Evolutionary conservation across 2,888 invertebrate genomes (phyloP).

Genomic region (Pogonocherus hispidulus): DNA sequence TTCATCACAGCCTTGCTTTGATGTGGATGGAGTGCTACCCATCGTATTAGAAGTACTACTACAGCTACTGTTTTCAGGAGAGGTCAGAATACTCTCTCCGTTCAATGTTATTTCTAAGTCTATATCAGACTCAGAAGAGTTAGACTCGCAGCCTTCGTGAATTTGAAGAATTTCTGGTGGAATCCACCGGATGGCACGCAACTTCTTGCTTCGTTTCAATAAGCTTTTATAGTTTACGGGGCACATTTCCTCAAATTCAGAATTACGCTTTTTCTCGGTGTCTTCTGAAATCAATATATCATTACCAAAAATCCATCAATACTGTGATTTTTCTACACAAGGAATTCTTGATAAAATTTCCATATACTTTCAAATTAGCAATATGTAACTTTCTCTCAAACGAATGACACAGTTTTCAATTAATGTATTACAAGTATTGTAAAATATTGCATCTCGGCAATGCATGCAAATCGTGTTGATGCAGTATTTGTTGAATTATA

Average conservation of each 20-base stretch:
- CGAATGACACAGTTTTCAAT: no score
- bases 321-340: no score
- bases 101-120: neutral
- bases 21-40: slow-evolving; percentile 12
- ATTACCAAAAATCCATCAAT: neutral
- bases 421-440: no score
- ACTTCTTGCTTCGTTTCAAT: slow-evolving; percentile 38
- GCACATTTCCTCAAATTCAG: slow-evolving; percentile 45
- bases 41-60: neutral
- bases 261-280: slow-evolving; percentile 41
- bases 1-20: slow-evolving; percentile 26
- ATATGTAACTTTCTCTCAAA: no score
- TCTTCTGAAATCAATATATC: slow-evolving; percentile 37
- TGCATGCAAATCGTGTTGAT: no score
- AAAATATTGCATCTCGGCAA: no score
- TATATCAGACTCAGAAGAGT: neutral
- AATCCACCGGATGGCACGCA: slow-evolving; percentile 33
- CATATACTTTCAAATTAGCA: no score
- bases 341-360: no score
- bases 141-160: neutral
- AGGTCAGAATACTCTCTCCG: neutral
- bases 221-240: slow-evolving; percentile 37
- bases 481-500: no score
- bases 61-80: neutral
- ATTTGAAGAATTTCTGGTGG: slow-evolving; percentile 12